Evolutionary conservation across 2,113 vertebrate species (phyloP).

Genomic region (Nesogale talazaci): DNA sequence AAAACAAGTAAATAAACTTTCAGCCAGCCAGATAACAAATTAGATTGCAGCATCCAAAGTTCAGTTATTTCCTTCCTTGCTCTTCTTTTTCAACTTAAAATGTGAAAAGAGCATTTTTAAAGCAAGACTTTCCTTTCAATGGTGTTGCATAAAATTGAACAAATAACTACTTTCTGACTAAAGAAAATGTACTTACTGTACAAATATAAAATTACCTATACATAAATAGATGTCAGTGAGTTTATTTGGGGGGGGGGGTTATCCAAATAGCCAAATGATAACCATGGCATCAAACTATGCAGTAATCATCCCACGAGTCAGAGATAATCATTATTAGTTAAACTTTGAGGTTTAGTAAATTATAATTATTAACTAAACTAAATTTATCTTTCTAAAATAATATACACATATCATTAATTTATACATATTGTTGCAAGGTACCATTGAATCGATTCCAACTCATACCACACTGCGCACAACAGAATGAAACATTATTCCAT

Average conservation of each 20-base stretch:
- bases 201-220: not conserved
- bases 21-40: not conserved
- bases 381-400: slow-evolving; percentile 16
- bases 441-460: no score
- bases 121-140: not conserved
- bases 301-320: not conserved
- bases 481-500: no score
- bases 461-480: no score
- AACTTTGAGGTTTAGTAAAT: no score
- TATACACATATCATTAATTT: no score
- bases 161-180: not conserved
- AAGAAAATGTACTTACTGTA: not conserved
- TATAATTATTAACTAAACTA: not conserved
- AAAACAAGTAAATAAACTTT: not conserved
- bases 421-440: no score
- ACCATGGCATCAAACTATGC: not conserved
- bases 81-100: slow-evolving; percentile 1
- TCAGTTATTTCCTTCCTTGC: not conserved
- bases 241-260: no score
- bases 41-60: not conserved
- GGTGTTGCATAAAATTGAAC: not conserved
- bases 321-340: not conserved
- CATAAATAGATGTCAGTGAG: not conserved
- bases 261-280: not conserved
- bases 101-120: slow-evolving; percentile 40